A percentile compares a stretch with the other conserved stretches of the same genome.
These are phyloP conservation scores for Amphiprion percula DNA, from an alignment of 2,113 vertebrate genomes.

Conservation along the genomic window DNA sequence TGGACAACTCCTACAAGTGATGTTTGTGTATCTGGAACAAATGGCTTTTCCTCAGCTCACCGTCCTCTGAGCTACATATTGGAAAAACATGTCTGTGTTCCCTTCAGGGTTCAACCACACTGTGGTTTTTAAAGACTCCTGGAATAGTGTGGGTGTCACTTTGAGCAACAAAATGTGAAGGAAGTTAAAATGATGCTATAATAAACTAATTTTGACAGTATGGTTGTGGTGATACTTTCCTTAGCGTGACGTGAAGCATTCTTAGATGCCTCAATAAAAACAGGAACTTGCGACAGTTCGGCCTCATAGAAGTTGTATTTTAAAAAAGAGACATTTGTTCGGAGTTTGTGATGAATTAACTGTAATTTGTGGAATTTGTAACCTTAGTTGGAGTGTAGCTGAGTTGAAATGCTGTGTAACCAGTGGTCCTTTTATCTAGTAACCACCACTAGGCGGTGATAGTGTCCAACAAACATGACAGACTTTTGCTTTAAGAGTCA, in stretches of 20 bases:
- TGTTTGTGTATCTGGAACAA: slow-evolving; percentile 3
- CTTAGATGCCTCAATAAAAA: no score
- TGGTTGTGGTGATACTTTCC: neutral
- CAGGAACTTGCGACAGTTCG: neutral
- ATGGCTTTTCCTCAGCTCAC: no score
- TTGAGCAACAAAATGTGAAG: slow-evolving; percentile 23
- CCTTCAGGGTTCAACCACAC: neutral
- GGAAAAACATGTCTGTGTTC: neutral
- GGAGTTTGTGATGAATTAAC: neutral
- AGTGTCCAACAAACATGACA: slow-evolving; percentile 8
- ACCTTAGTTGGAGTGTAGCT: neutral
- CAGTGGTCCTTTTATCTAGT: neutral
- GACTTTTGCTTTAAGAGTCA: neutral
- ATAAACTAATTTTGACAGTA: slow-evolving; percentile 12
- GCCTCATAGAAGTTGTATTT: neutral
- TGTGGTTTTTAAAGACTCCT: neutral
- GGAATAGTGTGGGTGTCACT: neutral
- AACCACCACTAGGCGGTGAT: slow-evolving; percentile 54
- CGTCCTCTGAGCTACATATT: neutral
- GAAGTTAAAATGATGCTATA: slow-evolving; percentile 1
- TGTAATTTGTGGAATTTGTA: neutral
- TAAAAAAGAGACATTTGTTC: neutral
- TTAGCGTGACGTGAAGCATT: neutral
- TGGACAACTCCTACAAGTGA: neutral
- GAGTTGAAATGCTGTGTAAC: no score